Percentiles rank a stretch among this genome's conserved stretches.
phyloP scores from a whole-genome alignment of 2,113 vertebrate genomes.

The Acrocephalus kingi region DNA sequence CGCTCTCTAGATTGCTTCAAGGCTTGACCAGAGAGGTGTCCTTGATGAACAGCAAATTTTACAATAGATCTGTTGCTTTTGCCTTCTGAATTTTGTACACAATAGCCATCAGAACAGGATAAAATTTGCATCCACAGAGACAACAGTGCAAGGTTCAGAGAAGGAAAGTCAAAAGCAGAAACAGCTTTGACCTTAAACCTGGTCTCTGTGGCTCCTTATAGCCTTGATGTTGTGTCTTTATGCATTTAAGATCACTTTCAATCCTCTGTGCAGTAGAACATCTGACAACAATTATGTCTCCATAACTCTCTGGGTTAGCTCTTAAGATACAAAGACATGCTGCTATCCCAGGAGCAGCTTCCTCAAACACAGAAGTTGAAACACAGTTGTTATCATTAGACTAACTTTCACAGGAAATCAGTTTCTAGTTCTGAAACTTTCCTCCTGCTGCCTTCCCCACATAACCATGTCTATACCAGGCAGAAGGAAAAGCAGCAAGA shows the following conservation, averaged over 20 bases:
- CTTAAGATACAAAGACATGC: neutral
- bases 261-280: neutral
- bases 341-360: neutral
- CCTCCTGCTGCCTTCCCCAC: neutral
- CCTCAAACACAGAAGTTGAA: neutral
- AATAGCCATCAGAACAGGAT: neutral
- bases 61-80: neutral
- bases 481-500: neutral
- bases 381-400: neutral
- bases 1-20: rapidly evolving
- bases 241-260: neutral
- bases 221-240: neutral
- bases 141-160: neutral
- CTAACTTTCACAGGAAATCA: neutral
- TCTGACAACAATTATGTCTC: neutral
- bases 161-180: neutral
- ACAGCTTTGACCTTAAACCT: neutral
- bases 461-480: neutral
- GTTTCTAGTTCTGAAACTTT: neutral
- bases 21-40: neutral
- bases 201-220: neutral
- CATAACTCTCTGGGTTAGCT: neutral
- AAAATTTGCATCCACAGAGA: neutral
- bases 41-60: neutral
- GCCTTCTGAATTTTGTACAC: neutral